These are phyloP conservation scores for Hydrolagus colliei DNA, from an alignment of 2,797 vertebrate genomes.

Conservation along the genomic window DNA sequence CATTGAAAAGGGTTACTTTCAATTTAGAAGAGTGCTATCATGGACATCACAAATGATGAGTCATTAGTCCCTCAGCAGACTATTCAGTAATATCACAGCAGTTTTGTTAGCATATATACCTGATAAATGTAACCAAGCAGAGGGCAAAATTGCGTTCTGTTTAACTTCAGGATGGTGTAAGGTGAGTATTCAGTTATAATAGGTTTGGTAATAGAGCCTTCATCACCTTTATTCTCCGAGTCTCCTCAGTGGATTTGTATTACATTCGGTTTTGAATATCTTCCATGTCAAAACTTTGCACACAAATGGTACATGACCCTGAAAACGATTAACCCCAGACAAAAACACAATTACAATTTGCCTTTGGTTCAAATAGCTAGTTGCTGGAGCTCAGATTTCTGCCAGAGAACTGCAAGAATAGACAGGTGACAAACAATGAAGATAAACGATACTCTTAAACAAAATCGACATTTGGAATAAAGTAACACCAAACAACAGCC, in stretches of 20 bases:
- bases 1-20: slow-evolving; percentile 47
- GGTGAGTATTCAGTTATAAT: too few relatives aligned
- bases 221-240: too few relatives aligned
- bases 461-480: not conserved
- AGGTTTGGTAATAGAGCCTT: not conserved
- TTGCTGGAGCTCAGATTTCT: slow-evolving; percentile 38
- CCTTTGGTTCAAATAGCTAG: slow-evolving; percentile 37
- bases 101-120: not conserved
- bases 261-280: not conserved
- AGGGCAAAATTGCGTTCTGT: not conserved
- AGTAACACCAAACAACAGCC: not conserved
- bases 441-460: not conserved
- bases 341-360: slow-evolving; percentile 4
- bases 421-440: not conserved
- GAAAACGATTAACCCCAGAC: not conserved
- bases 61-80: slow-evolving; percentile 40
- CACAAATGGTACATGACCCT: not conserved
- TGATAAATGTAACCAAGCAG: not conserved
- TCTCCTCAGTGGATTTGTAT: not conserved
- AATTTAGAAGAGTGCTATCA: slow-evolving; percentile 46
- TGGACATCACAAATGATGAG: slow-evolving; percentile 43
- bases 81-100: slow-evolving; percentile 2
- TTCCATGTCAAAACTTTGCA: not conserved
- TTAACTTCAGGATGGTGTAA: not conserved
- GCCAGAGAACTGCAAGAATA: slow-evolving; percentile 26